Base-by-base conservation (phyloP, 2,797 vertebrate genomes). In the Falco columbarius region DNA sequence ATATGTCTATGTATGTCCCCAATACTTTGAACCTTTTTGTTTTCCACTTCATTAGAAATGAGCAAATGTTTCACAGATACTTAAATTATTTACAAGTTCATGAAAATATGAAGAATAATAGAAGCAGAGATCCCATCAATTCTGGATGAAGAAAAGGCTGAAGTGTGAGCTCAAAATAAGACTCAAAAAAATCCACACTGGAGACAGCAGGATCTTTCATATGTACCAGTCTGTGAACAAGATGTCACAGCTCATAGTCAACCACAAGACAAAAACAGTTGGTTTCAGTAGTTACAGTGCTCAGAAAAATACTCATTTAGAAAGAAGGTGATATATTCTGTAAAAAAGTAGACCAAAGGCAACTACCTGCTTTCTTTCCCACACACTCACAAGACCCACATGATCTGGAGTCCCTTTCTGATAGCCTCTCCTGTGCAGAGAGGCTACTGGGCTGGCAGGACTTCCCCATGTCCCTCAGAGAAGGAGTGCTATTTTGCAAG, bases 161-260 rank as follows among this genome's bases (percentile, higher is more conserved):
- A 86, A 88, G 36, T 42, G 29, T 54, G 32, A 90, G 17, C 54
- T 81, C 32, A 61, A 47, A 80, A 61, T 71, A 81, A 84, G 30
- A 77, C 10, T 7, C 71, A 42, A 68, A 29, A 65, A 26, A 88
- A 81, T 20, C 34, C 29, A 36, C 5, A 26, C 5, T 21, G 26
- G 24, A 83, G 72, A 83, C 8, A 68, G 36, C 12, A 71, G 24
- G 46, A 86, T 32, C 54, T 84, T 83, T 68, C 56, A 56, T 6
- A 67, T 0, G 0, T 32, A 8, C 9, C 49, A 73, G 67, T 2
- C 46, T 82, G 55, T 0, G 1, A 93, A 68, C 10, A 85, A 87
- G 36, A 66, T 5, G n/a, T 71, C 47, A 81, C 59, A 88, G 52
- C 20, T 86, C 81, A 44, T 5, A 65, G 40, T 32, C 42, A 93